Evolutionary conservation across 92 coral and sea anemone species (phyloP), one percentile per base, ranked within the genome.

Genomic region (Phenganax stokvisi): DNA sequence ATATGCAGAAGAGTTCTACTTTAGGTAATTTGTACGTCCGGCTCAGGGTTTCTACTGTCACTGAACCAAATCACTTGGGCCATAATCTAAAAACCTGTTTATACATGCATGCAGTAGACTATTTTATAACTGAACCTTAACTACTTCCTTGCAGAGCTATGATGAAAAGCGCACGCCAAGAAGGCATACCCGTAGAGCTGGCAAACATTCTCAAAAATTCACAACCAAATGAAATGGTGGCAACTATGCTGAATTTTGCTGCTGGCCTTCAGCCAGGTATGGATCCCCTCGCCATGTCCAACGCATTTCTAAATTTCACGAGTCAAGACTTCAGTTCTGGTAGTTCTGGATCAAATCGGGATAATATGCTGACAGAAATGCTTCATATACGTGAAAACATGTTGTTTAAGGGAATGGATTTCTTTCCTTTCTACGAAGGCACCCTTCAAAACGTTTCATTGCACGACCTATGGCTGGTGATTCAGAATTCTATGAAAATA

Each of bases 391-490:
- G 70, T 1, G 31, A 64, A 64, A 64, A 64, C 47, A 8, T 64
- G 70, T n/a, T 64, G 70, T 9, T 61, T 61, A 5, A 37, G 47
- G 31, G 31, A 7, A 3, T 5, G 7, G 37, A 4, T 28, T 6
- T 0, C 12, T 64, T 64, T 10, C 70, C 70, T 64, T 10, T 44
- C 27, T 64, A 64, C 70, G 70, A 64, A 64, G 70, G 70, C 31
- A 64, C 70, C 31, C 70, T 64, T 64, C 6, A 64, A n/a, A 64
- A 64, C 9, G 70, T 64, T 64, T 64, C 70, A 20, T 64, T 64
- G 70, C 37, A 20, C 10, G 47, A 64, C 9, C 11, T 64, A 30
- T 64, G 70, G 70, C 9, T 20, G 70, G 70, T 64, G 70, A 12
- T 64, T 44, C 70, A 64, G 31, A 17, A 64, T 20, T 64, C 70